These are phyloP conservation scores for Formicarius rufipectus DNA, from an alignment of 2,113 vertebrate species.

Conservation along the genomic window DNA sequence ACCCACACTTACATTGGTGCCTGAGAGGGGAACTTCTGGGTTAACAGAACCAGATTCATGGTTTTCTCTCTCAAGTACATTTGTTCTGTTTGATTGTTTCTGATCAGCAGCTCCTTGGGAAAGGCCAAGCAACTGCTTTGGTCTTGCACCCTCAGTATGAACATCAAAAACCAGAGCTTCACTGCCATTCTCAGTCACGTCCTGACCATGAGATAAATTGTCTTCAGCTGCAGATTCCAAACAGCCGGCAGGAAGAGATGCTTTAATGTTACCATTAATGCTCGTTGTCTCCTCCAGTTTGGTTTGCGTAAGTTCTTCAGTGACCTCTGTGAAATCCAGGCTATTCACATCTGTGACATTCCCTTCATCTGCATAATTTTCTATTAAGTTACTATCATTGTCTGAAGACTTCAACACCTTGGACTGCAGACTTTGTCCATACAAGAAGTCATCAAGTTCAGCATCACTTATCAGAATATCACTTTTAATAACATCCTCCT, in stretches of 20 bases:
- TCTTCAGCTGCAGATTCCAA: constrained; percentile 42
- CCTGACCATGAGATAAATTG: not conserved
- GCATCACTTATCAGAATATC: constrained; percentile 84
- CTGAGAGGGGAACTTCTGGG: not conserved
- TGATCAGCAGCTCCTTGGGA: constrained; percentile 54
- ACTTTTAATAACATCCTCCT: constrained; percentile 75
- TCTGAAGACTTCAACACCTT: constrained; percentile 14
- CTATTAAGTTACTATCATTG: not conserved
- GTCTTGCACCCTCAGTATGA: constrained; percentile 82
- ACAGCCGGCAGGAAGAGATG: not conserved
- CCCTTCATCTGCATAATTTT: not conserved
- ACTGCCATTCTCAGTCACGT: not conserved
- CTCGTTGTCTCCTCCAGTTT: not conserved
- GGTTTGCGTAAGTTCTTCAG: not conserved
- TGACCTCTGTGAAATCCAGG: not conserved
- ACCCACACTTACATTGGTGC: not conserved
- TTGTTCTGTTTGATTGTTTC: constrained; percentile 30
- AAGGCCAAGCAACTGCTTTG: constrained; percentile 81
- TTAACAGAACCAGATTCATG: not conserved
- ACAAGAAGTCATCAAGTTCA: constrained; percentile 91
- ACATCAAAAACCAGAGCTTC: constrained; percentile 27
- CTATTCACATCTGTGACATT: not conserved
- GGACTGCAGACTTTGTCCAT: constrained; percentile 72
- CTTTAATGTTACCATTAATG: not conserved
- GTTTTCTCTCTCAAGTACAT: constrained; percentile 13